Evolutionary conservation across 2,888 invertebrate species (phyloP), one percentile per base, ranked within the genome.

Genomic region (Netelia fuscicornis): DNA sequence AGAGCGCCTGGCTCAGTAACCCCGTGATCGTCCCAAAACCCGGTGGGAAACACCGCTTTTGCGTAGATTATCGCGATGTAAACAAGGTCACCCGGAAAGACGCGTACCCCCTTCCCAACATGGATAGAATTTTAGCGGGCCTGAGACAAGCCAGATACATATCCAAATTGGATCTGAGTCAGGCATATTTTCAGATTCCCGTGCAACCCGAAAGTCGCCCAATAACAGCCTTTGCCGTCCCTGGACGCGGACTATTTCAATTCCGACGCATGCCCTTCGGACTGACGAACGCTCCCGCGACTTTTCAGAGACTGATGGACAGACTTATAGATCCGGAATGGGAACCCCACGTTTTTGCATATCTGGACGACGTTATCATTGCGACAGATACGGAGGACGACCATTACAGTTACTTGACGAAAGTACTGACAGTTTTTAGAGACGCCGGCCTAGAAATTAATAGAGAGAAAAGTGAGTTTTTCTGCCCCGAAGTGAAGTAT

Each of bases 401-500:
- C 20, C 82, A 82, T 20, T 58, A 2, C 25, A 2, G 11, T 0
- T 60, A 60, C 25, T 2, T 60, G 10, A 11, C 10, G 25, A 1
- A 2, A 2, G 23, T 60, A 20, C 17, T 23, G 23, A 23, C 17
- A 17, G 8, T 17, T 20, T 56, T n/a, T 20, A 30, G 17, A 13
- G 13, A 13, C 17, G 56, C 56, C 13, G 56, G n/a, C 17, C n/a
- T 56, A 13, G n/a, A 56, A 5, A 81, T 84, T 0, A 81, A 80
- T 13, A 54, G 48, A 2, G 72, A 83, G 0, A 83, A 80, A 20
- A 75, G 75, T 10, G 75, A 75, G 0, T 83, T 83, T 6, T 52
- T 83, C 52, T 81, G 76, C 10, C 83, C 86, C 0, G 87, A 87
- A 17, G 86, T 89, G 23, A 13, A 87, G 9, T 85, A 81, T 17